Evolutionary conservation across 2,888 invertebrate species (phyloP).

Genomic region (Dynastes tityus): DNA sequence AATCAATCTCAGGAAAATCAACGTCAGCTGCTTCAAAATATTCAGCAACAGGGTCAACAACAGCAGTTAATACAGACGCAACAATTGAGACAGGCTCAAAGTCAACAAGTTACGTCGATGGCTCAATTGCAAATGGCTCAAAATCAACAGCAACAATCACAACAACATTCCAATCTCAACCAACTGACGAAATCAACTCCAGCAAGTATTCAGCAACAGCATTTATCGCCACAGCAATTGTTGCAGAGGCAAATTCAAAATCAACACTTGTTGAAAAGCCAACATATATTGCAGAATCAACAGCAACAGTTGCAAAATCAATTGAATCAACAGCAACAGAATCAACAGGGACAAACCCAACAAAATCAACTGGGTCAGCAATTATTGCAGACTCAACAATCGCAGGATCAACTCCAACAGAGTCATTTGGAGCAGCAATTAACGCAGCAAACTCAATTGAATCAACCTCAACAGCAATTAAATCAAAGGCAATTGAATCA

Average conservation of each 20-base stretch:
- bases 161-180: conserved; percentile 49
- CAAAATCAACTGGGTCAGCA: conserved; percentile 54
- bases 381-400: conserved; percentile 54
- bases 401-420: conserved; percentile 48
- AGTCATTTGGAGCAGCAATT: conserved; percentile 36
- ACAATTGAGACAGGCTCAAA: conserved; percentile 56
- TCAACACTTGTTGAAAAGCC: background rate
- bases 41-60: conserved; percentile 57
- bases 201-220: conserved; percentile 46
- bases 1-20: conserved; percentile 63
- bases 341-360: conserved; percentile 58
- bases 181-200: conserved; percentile 35
- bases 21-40: conserved; percentile 64
- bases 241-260: conserved; percentile 33
- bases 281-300: conserved; percentile 69
- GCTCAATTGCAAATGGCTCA: conserved; percentile 57
- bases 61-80: conserved; percentile 54
- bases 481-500: conserved; percentile 60
- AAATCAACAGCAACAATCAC: conserved; percentile 51
- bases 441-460: conserved; percentile 51
- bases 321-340: conserved; percentile 50
- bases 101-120: conserved; percentile 47
- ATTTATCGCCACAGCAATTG: conserved; percentile 50
- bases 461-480: conserved; percentile 57
- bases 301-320: conserved; percentile 58